Conservation (phyloP, 2,888 invertebrate species). For the Tethea ocularis region DNA sequence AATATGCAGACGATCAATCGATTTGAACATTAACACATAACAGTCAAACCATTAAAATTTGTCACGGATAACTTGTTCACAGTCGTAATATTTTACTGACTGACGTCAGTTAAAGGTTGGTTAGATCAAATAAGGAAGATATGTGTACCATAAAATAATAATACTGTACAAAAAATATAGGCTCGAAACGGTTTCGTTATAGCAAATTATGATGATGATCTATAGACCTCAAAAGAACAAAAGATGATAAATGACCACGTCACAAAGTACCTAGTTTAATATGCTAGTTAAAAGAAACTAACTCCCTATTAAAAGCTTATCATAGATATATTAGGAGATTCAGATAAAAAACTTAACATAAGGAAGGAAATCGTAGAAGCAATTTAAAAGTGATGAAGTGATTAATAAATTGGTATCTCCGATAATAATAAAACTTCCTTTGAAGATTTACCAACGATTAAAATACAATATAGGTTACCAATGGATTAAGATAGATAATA, state of each 20-base stretch:
- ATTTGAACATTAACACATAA: not conserved
- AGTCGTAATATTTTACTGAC: not conserved
- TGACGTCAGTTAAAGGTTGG: constrained; percentile 4
- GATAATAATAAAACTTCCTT: not conserved
- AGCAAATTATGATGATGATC: not conserved
- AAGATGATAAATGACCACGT: not conserved
- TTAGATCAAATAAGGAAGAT: not conserved
- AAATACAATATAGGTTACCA: not conserved
- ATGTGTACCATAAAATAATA: not conserved
- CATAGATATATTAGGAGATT: not conserved
- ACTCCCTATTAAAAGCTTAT: not conserved
- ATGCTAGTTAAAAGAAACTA: not conserved
- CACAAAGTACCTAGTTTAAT: not conserved
- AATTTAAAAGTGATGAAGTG: not conserved
- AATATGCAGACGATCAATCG: too few relatives aligned
- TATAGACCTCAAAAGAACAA: not conserved
- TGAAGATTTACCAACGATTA: not conserved
- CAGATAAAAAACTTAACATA: not conserved
- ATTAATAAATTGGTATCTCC: not conserved
- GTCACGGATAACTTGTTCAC: not conserved
- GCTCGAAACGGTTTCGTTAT: not conserved
- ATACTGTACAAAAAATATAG: not conserved
- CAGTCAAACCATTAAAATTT: constrained; percentile 6
- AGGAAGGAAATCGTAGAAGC: not conserved
- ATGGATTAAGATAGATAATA: not conserved